Base-by-base conservation (phyloP, 2,797 vertebrate genomes). In the Syndactyla subalaris region DNA sequence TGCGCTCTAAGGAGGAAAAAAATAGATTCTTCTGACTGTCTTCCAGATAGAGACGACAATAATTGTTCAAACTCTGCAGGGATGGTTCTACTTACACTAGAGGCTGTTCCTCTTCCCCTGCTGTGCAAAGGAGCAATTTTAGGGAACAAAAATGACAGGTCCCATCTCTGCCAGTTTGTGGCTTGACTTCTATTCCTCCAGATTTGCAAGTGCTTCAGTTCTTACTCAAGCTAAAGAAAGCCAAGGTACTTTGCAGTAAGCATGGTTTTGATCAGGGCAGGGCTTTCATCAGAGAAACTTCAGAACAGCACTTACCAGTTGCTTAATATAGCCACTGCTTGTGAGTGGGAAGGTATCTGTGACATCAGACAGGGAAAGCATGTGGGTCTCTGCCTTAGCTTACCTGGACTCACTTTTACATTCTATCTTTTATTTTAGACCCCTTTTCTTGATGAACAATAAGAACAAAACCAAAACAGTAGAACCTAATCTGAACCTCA, bases 271-370 rank as follows among this genome's bases (percentile, higher is more conserved):
- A 34, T 39, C 12, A 34, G 65, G 41, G 20, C 49, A 74, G 14
- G 36, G 18, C 30, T 94, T 85, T 62, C 0, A 0, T 29, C 23
- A 63, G 52, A 57, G 49, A 43, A 83, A 71, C 18, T 59, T 45
- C 39, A 45, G 41, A 43, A 30, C 26, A 48, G 52, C 39, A 34
- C 49, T 36, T 13, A 36, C 0, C 39, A 32, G 20, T 22, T 76
- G 51, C 21, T 87, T 20, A 58, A 55, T 14, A n/a, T 3, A 36
- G 13, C 11, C 43, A 43, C 32, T 45, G 39, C 29, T 58, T 54
- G 45, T 38, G 24, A 34, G 8, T 1, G 1, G 7, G 18, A 72
- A 23, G 16, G 24, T 5, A 20, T 3, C 1, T 55, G 45, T 59
- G 51, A n/a, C 66, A 72, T 57, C 48, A 41, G 32, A 30, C 21